Conservation (phyloP, 2,113 vertebrate genomes). For the Pongo pygmaeus region DNA sequence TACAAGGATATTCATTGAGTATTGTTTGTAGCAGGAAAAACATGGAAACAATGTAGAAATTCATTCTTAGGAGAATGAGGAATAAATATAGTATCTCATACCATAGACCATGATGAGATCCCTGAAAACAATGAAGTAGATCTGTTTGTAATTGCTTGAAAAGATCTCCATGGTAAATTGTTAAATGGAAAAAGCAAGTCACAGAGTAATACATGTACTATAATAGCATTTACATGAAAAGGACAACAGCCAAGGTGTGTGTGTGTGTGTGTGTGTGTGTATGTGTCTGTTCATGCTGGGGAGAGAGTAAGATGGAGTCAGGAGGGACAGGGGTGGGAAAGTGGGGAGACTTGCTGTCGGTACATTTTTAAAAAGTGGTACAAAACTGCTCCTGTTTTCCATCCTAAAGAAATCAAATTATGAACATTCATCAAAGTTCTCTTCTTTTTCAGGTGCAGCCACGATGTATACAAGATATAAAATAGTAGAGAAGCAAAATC, state of each 20-base stretch:
- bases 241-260: background rate
- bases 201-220: background rate
- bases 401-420: background rate
- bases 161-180: background rate
- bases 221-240: background rate
- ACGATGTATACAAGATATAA: conserved; percentile 94
- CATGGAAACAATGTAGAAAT: background rate
- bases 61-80: background rate
- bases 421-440: background rate
- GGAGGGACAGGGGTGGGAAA: background rate
- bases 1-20: background rate
- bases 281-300: background rate
- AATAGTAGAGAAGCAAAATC: conserved; percentile 89
- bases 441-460: conserved; percentile 84
- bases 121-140: background rate
- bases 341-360: background rate
- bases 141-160: background rate
- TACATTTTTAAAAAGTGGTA: background rate
- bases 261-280: background rate
- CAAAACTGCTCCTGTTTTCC: background rate
- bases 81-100: background rate
- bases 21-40: background rate
- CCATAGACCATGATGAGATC: background rate
- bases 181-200: background rate
- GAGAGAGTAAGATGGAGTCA: background rate